Conservation (phyloP, 2,888 invertebrate species). For the Hyles lineata region DNA sequence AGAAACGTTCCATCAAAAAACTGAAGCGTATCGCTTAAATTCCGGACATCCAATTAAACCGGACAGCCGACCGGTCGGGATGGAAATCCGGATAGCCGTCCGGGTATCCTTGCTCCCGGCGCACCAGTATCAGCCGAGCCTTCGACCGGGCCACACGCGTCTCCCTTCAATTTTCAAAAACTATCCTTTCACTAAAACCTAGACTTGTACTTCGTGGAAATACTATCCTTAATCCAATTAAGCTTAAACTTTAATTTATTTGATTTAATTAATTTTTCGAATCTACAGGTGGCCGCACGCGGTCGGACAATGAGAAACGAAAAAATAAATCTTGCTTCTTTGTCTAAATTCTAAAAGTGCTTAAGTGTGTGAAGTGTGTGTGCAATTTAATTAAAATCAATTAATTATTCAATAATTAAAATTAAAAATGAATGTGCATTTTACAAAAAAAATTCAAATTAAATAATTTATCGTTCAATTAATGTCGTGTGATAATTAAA, state of each 20-base stretch:
- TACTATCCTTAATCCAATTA: constrained; percentile 8
- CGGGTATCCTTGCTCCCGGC: constrained; percentile 25
- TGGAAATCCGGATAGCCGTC: constrained; percentile 22
- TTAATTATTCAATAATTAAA: not conserved
- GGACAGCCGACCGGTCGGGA: constrained; percentile 25
- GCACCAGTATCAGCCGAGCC: constrained; percentile 28
- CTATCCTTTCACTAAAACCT: constrained; percentile 40
- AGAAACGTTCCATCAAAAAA: constrained; percentile 18
- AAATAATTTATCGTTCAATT: constrained; percentile 6
- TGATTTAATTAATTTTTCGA: not conserved
- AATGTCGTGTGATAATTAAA: constrained; percentile 1
- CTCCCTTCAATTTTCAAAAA: constrained; percentile 35
- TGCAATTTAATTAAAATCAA: constrained; percentile 16
- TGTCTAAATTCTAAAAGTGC: constrained; percentile 22
- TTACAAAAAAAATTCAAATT: not conserved
- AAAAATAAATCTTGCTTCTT: constrained; percentile 5
- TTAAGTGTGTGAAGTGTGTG: constrained; percentile 20
- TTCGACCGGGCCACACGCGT: constrained; percentile 40
- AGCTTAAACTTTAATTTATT: not conserved
- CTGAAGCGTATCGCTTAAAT: constrained; percentile 20
- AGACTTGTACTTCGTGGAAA: constrained; percentile 26
- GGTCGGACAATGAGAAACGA: constrained; percentile 4
- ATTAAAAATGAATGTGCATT: constrained; percentile 5
- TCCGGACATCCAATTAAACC: constrained; percentile 28
- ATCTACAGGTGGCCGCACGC: constrained; percentile 31